Percentiles rank a stretch among this genome's conserved stretches.
phyloP scores from a whole-genome alignment of 37 sponge, comb jelly and placozoan species.

The Ianthella basta region DNA sequence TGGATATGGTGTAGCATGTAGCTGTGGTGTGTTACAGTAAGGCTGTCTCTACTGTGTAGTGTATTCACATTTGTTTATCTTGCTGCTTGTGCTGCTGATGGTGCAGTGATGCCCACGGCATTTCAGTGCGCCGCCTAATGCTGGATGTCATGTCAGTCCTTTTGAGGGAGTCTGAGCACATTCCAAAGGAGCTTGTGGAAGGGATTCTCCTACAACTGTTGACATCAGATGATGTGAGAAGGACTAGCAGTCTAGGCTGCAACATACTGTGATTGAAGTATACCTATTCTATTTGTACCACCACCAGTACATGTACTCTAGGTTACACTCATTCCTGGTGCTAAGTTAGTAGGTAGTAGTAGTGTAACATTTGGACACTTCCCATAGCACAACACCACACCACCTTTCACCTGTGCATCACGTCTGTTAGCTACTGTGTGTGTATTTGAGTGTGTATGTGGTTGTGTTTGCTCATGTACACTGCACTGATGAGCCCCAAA shows the following conservation, averaged over 20 bases:
- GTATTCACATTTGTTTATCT: background rate
- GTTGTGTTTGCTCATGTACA: too few relatives aligned
- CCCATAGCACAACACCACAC: too few relatives aligned
- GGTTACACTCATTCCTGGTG: too few relatives aligned
- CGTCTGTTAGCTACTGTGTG: too few relatives aligned
- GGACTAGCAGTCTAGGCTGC: background rate
- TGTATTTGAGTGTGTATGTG: too few relatives aligned
- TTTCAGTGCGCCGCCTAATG: constrained; percentile 69
- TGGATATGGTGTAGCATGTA: background rate
- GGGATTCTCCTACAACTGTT: constrained; percentile 53
- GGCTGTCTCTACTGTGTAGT: background rate
- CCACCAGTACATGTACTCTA: too few relatives aligned
- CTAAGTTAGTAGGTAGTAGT: too few relatives aligned
- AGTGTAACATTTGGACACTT: too few relatives aligned
- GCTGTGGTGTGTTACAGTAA: background rate
- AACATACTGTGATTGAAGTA: too few relatives aligned
- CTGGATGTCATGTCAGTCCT: constrained; percentile 67
- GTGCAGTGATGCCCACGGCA: constrained; percentile 57
- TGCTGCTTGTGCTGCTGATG: constrained; percentile 9
- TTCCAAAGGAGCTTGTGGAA: constrained; percentile 75
- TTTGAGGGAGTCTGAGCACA: constrained; percentile 72
- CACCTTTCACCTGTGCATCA: too few relatives aligned
- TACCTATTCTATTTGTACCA: too few relatives aligned
- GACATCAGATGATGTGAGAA: constrained; percentile 51
- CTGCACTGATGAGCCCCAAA: too few relatives aligned